Percentiles rank a stretch among this genome's conserved stretches.
Conservation (phyloP, 2,797 vertebrate genomes). For the Poeciliopsis paucimaculata region DNA sequence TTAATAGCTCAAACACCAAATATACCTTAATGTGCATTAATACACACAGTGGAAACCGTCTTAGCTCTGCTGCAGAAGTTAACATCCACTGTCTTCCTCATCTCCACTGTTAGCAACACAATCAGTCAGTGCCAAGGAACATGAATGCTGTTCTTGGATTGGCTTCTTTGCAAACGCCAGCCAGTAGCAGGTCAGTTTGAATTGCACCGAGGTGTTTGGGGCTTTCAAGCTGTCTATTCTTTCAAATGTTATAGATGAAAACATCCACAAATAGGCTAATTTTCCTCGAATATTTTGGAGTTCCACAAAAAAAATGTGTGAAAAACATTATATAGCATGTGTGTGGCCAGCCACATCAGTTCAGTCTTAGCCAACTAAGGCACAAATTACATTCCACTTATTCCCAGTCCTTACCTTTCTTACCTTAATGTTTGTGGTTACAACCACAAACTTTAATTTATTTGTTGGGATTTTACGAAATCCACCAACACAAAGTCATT, state of each 20-base stretch:
- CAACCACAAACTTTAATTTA: background rate
- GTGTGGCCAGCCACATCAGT: background rate
- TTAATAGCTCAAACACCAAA: background rate
- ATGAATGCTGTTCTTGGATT: no score
- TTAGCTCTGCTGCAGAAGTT: background rate
- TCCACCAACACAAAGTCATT: no score
- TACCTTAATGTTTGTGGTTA: background rate
- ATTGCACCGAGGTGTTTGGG: background rate
- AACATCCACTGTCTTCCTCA: background rate
- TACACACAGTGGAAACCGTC: background rate
- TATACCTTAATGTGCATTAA: background rate
- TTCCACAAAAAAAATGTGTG: background rate
- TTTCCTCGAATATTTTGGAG: background rate
- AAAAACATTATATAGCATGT: background rate
- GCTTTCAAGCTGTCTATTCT: no score
- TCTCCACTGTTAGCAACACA: no score
- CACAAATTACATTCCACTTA: background rate
- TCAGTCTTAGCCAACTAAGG: background rate
- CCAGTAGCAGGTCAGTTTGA: background rate
- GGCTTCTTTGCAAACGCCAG: background rate
- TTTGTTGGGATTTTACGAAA: background rate
- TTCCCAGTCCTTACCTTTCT: background rate
- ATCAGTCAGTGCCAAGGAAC: no score
- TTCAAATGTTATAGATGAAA: no score
- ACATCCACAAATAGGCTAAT: background rate